Evolutionary conservation across 2,888 invertebrate species (phyloP).

Genomic region (Dicycla oo): DNA sequence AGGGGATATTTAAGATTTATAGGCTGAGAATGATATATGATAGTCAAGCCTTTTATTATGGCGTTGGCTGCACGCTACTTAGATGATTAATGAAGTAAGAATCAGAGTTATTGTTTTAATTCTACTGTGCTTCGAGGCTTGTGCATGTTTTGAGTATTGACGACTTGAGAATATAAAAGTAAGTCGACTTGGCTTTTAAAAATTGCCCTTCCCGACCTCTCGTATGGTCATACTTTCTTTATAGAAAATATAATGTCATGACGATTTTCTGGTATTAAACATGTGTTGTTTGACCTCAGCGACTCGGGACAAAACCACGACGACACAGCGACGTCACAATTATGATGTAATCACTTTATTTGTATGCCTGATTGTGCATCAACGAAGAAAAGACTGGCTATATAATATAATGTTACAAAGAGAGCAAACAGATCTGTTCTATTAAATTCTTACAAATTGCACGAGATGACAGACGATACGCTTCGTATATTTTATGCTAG

Average conservation of each 20-base stretch:
- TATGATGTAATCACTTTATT: slow-evolving; percentile 6
- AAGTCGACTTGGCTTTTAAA: neutral
- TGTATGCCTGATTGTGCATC: neutral
- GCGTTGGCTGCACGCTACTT: slow-evolving; percentile 59
- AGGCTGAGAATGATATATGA: slow-evolving; percentile 51
- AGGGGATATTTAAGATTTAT: slow-evolving; percentile 66
- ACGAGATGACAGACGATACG: slow-evolving; percentile 41
- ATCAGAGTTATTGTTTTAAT: slow-evolving; percentile 60
- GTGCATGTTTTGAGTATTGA: neutral
- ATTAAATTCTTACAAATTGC: slow-evolving; percentile 40
- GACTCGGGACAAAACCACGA: neutral
- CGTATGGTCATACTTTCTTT: too few relatives aligned
- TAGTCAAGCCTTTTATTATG: slow-evolving; percentile 55
- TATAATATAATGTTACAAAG: neutral
- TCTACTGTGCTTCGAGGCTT: slow-evolving; percentile 36
- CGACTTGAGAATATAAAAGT: neutral
- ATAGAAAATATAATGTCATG: neutral
- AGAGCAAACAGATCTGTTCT: slow-evolving; percentile 13
- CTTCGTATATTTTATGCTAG: slow-evolving; percentile 26
- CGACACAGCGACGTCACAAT: neutral
- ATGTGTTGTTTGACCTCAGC: neutral
- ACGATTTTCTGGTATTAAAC: slow-evolving; percentile 9
- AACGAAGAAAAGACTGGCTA: neutral
- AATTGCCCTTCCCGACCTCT: neutral
- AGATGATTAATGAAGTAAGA: slow-evolving; percentile 63